A percentile compares a stretch with the other conserved stretches of the same genome.
phyloP scores from a whole-genome alignment of 2,888 invertebrate species.

The Rhaphigaster nebulosa region DNA sequence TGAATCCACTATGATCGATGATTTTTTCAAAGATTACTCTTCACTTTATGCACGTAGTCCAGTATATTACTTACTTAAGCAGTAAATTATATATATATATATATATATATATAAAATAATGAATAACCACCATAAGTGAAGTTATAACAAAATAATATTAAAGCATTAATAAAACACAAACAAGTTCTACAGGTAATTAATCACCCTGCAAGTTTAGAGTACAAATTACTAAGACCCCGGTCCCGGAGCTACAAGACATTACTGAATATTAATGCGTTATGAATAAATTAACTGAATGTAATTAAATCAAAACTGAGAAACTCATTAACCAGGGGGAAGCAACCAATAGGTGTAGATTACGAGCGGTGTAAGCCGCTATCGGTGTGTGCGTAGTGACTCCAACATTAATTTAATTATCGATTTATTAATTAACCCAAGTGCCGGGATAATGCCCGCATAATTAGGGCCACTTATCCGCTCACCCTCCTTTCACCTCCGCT shows the following conservation, averaged over 20 bases:
- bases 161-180: neutral
- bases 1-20: no score
- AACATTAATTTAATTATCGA: constrained; percentile 42
- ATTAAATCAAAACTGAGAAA: constrained; percentile 35
- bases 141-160: neutral
- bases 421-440: constrained; percentile 46
- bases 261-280: constrained; percentile 38
- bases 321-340: neutral
- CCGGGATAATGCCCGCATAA: constrained; percentile 41
- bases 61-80: neutral
- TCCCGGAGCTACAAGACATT: constrained; percentile 1
- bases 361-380: neutral
- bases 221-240: neutral
- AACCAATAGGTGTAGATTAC: constrained; percentile 15
- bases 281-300: constrained; percentile 32
- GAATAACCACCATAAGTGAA: no score
- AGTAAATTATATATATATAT: no score
- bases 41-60: neutral
- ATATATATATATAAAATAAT: no score
- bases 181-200: neutral
- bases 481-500: neutral
- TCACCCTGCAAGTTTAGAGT: neutral
- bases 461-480: constrained; percentile 27
- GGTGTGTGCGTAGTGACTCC: neutral
- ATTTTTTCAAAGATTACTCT: no score